Base-by-base conservation (phyloP, 2,888 invertebrate genomes). In the Trachelus stipa region DNA sequence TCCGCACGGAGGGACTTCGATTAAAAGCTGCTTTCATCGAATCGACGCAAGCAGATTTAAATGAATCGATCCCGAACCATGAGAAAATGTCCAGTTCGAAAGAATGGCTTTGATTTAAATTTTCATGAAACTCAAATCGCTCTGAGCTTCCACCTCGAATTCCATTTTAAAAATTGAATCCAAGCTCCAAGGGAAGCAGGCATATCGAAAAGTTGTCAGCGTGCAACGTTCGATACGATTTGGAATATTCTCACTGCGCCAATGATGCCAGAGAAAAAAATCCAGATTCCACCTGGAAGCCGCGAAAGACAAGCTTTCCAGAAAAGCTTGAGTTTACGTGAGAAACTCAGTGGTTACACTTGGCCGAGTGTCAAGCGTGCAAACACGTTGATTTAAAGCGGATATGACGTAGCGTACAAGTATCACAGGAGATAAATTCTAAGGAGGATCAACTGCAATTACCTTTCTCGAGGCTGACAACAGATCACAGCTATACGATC, bases 41-140 rank as follows among this genome's bases (percentile, higher is more conserved):
- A 23, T 9, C 56, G 56, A 23, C 56, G 56, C 23, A 15, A 56
- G 15, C 23, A 15, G 56, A 15, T 6, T 56, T 23, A 23, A 23
- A 56, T 56, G 23, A 56, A 56, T 56, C 23, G 56, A 56, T 56
- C 56, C 1, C 9, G 23, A 56, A 56, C 56, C 23, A 23, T 9
- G 23, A 56, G 23, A 56, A 56, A 56, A 23, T 56, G 23, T 56
- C 9, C 6, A 23, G 56, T 1, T 23, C 23, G 23, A 56, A 23
- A 56, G 56, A 56, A 56, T 56, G 23, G 23, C 56, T 15, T 23
- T 56, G 56, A 56, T 56, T 56, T 9, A 23, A 56, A 56, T 56
- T 56, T 56, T 6, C 23, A 23, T 9, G 23, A 56, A 23, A 56
- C 81, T 81, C 80, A 81, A 80, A 79, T 81, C 81, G 73, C 15